A percentile compares a stretch with the other conserved stretches of the same genome.
Conservation (phyloP, 2,113 vertebrate genomes). For the Ailuropoda melanoleuca region DNA sequence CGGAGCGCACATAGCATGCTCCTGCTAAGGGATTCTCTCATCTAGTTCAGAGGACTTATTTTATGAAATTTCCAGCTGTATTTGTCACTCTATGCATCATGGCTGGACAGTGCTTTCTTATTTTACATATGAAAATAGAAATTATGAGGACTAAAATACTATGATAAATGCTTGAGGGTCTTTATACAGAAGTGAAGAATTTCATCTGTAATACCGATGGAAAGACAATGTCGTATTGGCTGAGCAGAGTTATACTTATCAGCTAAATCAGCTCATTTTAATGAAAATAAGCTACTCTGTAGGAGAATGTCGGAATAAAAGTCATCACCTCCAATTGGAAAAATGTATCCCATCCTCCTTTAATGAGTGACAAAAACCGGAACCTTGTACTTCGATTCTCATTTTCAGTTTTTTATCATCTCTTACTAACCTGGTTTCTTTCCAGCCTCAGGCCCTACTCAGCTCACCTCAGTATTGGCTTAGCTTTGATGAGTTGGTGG, state of each 20-base stretch:
- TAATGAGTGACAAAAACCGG: not conserved
- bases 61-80: not conserved
- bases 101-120: not conserved
- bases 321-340: not conserved
- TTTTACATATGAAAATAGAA: not conserved
- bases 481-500: not conserved
- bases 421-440: not conserved
- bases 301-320: conserved; percentile 27
- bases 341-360: not conserved
- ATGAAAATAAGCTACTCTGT: not conserved
- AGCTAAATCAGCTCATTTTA: not conserved
- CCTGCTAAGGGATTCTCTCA: not conserved
- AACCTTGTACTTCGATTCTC: not conserved
- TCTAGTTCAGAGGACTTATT: not conserved
- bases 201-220: not conserved
- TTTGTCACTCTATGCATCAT: not conserved
- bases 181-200: not conserved
- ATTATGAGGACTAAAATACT: not conserved
- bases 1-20: not conserved
- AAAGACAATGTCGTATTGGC: not conserved
- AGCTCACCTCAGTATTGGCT: not conserved
- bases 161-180: not conserved
- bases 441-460: not conserved
- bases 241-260: not conserved
- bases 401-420: not conserved